phyloP scores from a whole-genome alignment of 2,797 vertebrate genomes.

The Peromyscus melanophrys region DNA sequence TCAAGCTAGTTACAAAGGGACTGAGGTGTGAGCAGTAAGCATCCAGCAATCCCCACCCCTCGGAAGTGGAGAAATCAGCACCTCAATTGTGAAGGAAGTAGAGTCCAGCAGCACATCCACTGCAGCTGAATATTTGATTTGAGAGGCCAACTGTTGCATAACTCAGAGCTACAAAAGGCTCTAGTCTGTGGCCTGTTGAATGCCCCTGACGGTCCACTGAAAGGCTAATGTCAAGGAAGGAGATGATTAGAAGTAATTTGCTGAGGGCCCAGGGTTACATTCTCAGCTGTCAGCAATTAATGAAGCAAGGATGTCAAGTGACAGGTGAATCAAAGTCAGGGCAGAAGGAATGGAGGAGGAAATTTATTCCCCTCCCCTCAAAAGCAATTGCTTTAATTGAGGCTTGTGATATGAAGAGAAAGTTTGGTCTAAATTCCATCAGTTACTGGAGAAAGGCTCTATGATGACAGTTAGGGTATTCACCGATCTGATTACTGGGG shows the following conservation, averaged over 20 bases:
- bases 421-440: too few relatives aligned
- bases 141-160: background rate
- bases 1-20: background rate
- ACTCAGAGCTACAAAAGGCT: constrained; percentile 28
- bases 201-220: constrained; percentile 75
- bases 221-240: constrained; percentile 85
- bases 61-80: background rate
- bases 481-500: too few relatives aligned
- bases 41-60: background rate
- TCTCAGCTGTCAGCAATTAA: constrained; percentile 89
- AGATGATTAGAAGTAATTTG: constrained; percentile 91
- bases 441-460: too few relatives aligned
- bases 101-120: background rate
- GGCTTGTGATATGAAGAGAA: constrained; percentile 83
- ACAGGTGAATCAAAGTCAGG: constrained; percentile 90
- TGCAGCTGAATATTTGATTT: background rate
- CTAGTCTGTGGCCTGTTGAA: constrained; percentile 58
- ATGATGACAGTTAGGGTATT: too few relatives aligned
- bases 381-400: constrained; percentile 88
- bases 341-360: constrained; percentile 85
- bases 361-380: constrained; percentile 73
- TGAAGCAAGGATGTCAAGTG: constrained; percentile 90
- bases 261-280: constrained; percentile 84
- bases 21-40: background rate
- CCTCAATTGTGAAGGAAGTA: background rate